A percentile compares a stretch with the other conserved stretches of the same genome.
These are phyloP conservation scores for Agapornis roseicollis DNA, from an alignment of 2,113 vertebrate genomes.

Conservation along the genomic window DNA sequence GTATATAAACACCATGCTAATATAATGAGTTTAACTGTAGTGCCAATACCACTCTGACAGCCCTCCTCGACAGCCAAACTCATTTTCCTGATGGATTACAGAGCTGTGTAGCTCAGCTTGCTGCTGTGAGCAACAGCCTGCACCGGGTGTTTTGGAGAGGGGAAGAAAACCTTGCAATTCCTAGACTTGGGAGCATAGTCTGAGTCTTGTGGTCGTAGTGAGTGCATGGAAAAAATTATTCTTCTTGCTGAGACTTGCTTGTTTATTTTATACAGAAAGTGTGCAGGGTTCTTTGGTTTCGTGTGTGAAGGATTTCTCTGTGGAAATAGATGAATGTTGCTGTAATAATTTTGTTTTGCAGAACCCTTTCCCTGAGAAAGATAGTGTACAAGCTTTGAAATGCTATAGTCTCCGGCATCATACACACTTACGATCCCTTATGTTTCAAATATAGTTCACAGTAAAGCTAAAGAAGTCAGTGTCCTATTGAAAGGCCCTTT, in stretches of 20 bases:
- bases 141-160: not conserved
- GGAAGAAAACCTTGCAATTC: not conserved
- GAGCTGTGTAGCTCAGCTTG: not conserved
- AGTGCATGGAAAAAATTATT: not conserved
- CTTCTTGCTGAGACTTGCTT: constrained; percentile 24
- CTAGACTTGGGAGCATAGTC: rapidly evolving
- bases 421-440: not conserved
- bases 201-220: not conserved
- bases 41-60: not conserved
- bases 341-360: not conserved
- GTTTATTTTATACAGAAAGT: not conserved
- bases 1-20: not conserved
- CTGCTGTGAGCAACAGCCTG: not conserved
- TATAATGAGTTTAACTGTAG: not conserved
- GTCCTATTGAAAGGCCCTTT: constrained; percentile 17
- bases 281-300: not conserved
- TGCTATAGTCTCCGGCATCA: not conserved
- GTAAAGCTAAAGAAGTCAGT: not conserved
- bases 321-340: not conserved
- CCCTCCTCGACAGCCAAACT: not conserved
- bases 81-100: not conserved
- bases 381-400: not conserved
- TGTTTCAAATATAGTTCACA: not conserved
- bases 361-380: constrained; percentile 1
- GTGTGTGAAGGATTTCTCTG: not conserved